Evolutionary conservation across 2,888 invertebrate genomes (phyloP).

Genomic region (Acronicta psi): DNA sequence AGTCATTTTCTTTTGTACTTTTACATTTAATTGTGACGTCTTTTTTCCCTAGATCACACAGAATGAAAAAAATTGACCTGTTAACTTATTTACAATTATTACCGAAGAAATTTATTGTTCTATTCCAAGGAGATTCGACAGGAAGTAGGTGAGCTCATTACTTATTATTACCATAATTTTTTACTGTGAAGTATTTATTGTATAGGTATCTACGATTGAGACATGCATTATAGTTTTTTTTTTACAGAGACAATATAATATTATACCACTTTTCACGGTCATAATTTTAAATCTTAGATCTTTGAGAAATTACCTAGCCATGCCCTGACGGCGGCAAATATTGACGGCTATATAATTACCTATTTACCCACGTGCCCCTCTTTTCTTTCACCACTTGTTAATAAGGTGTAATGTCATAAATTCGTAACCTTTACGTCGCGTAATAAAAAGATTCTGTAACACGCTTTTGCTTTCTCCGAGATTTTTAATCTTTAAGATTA

Average conservation of each 20-base stretch:
- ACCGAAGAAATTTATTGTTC: conserved; percentile 36
- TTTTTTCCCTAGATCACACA: conserved; percentile 66
- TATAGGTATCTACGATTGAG: conserved; percentile 31
- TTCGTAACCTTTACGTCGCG: conserved; percentile 32
- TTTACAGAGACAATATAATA: conserved; percentile 17
- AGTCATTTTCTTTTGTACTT: conserved; percentile 58
- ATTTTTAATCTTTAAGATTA: conserved; percentile 60
- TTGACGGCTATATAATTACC: no score
- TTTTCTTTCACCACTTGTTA: conserved; percentile 21
- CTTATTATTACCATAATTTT: conserved; percentile 14
- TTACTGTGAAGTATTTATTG: conserved; percentile 48
- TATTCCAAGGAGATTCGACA: conserved; percentile 23
- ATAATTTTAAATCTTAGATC: no score
- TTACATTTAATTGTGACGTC: neutral
- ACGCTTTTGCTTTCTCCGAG: conserved; percentile 44
- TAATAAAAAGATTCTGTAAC: conserved; percentile 41
- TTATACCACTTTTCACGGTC: neutral
- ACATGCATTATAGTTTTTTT: conserved; percentile 25
- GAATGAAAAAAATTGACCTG: conserved; percentile 53
- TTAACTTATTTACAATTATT: conserved; percentile 62
- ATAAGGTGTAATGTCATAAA: conserved; percentile 19
- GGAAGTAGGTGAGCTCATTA: conserved; percentile 32
- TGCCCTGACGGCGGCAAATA: no score
- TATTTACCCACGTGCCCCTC: no score
- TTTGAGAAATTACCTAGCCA: no score